These are phyloP conservation scores for Litocranius walleri DNA, from an alignment of 2,113 vertebrate genomes.

Conservation along the genomic window DNA sequence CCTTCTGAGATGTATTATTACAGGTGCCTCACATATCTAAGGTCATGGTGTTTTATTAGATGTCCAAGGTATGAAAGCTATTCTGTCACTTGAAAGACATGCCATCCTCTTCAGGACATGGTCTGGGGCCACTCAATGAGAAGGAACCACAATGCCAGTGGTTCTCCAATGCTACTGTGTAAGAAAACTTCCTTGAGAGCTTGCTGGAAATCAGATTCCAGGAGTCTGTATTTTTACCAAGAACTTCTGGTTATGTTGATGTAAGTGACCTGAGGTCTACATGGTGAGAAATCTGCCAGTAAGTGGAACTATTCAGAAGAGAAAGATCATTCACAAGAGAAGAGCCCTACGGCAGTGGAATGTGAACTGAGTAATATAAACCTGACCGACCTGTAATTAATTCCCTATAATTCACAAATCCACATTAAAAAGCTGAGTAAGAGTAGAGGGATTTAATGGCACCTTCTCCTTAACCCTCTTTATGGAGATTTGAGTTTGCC, in stretches of 20 bases:
- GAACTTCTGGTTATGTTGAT: neutral
- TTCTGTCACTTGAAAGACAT: slow-evolving; percentile 5
- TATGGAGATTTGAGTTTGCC: neutral
- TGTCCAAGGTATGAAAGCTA: neutral
- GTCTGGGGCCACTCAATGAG: neutral
- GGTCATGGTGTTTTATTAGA: neutral
- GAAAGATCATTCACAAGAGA: neutral
- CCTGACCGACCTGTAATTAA: neutral
- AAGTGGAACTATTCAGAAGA: neutral
- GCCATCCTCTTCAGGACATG: neutral
- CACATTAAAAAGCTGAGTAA: neutral
- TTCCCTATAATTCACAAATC: neutral
- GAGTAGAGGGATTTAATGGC: neutral
- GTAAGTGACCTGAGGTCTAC: neutral
- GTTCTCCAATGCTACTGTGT: neutral
- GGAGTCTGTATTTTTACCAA: neutral
- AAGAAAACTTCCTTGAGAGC: neutral
- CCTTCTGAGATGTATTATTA: neutral
- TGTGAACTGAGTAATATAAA: neutral
- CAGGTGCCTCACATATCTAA: neutral
- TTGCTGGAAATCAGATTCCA: neutral
- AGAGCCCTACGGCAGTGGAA: neutral
- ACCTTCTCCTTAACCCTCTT: neutral
- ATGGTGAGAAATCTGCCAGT: neutral
- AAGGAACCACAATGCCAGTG: neutral